Percentiles rank a stretch among this genome's conserved stretches.
These are phyloP conservation scores for Apamea sordens DNA, from an alignment of 2,888 invertebrate genomes.

Conservation along the genomic window DNA sequence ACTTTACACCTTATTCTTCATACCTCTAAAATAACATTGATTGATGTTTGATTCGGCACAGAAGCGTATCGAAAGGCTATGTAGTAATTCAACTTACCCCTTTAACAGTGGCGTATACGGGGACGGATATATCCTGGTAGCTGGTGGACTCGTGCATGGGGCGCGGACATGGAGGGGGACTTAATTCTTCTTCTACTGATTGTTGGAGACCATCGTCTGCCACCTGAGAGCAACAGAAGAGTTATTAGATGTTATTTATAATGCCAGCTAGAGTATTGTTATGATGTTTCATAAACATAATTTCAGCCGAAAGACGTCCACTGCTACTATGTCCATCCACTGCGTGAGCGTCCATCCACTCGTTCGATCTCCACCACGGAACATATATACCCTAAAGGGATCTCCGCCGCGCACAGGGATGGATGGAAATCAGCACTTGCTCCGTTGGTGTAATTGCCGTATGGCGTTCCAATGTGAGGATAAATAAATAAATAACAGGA, in stretches of 20 bases:
- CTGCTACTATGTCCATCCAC: too few species aligned
- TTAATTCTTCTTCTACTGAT: constrained; percentile 87
- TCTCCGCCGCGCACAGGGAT: too few species aligned
- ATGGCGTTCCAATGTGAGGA: too few species aligned
- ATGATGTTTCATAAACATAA: neutral
- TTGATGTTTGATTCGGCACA: neutral
- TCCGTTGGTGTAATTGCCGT: too few species aligned
- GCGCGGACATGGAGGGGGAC: constrained; percentile 84
- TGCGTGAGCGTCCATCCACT: too few species aligned
- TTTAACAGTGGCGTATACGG: constrained; percentile 98
- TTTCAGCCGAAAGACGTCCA: too few species aligned
- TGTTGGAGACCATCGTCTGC: constrained; percentile 89
- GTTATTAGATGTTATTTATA: neutral
- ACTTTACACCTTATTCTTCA: too few species aligned
- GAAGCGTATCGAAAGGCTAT: neutral
- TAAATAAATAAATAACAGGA: too few species aligned
- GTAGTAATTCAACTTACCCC: constrained; percentile 90
- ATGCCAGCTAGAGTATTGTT: neutral
- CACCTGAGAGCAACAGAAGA: constrained; percentile 74
- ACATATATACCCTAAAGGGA: too few species aligned
- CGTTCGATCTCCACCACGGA: too few species aligned
- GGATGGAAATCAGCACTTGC: too few species aligned
- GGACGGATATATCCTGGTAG: constrained; percentile 97
- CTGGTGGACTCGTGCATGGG: constrained; percentile 92
- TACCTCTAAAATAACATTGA: too few species aligned